Evolutionary conservation across 2,888 invertebrate genomes (phyloP).

Genomic region (Caenorhabditis wallacei): DNA sequence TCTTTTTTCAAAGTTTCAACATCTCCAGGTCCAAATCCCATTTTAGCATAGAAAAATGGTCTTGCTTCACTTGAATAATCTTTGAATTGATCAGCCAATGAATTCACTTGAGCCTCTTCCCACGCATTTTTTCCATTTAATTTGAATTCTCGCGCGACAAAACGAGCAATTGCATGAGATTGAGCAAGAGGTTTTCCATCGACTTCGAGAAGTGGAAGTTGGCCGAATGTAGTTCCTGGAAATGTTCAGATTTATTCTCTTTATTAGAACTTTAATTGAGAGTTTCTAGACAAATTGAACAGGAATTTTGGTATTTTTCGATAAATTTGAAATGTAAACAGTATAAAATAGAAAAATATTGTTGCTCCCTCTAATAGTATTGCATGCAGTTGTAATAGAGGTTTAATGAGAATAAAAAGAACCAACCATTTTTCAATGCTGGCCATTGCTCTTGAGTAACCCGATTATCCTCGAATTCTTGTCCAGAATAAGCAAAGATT

Average conservation of each 20-base stretch:
- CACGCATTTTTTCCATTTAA: constrained; percentile 70
- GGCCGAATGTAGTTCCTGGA: constrained; percentile 72
- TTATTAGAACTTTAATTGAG: not conserved
- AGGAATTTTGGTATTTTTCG: no score
- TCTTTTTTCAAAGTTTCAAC: constrained; percentile 56
- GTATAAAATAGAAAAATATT: no score
- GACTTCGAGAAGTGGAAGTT: constrained; percentile 73
- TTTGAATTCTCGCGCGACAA: constrained; percentile 67
- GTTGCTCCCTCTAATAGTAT: no score
- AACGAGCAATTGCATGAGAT: constrained; percentile 72
- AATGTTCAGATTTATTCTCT: constrained; percentile 1
- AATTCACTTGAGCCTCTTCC: constrained; percentile 72
- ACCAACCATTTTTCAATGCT: constrained; percentile 68
- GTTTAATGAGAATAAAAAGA: constrained; percentile 32
- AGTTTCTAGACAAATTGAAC: not conserved
- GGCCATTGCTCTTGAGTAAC: constrained; percentile 68
- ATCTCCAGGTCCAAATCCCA: constrained; percentile 71
- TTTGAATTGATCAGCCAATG: constrained; percentile 72
- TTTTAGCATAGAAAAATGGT: constrained; percentile 62
- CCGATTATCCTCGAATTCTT: constrained; percentile 71
- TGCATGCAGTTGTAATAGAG: constrained; percentile 71
- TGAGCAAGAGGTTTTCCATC: constrained; percentile 74
- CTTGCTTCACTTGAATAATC: constrained; percentile 68
- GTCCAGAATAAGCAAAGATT: constrained; percentile 64
- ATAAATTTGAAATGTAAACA: constrained; percentile 44